Conservation (phyloP, 2,797 vertebrate genomes). For the Lacerta bilineata region DNA sequence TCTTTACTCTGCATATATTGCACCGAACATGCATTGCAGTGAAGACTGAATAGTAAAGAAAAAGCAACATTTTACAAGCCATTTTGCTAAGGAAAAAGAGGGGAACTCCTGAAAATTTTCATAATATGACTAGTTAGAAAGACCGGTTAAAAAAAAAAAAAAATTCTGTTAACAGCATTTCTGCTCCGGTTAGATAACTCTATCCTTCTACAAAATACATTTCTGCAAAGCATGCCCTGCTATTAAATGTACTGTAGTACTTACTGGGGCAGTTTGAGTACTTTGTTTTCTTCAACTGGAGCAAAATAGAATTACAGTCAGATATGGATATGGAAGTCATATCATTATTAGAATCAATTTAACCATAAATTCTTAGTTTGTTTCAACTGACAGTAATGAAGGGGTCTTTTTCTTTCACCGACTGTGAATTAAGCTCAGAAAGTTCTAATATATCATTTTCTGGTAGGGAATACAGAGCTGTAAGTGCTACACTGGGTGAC, state of each 20-base stretch:
- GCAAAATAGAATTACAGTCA: background rate
- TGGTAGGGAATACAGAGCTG: background rate
- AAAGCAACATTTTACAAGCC: background rate
- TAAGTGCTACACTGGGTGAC: conserved; percentile 10
- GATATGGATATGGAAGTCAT: background rate
- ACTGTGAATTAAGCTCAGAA: conserved; percentile 5
- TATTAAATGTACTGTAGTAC: background rate
- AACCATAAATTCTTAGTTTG: background rate
- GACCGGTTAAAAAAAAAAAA: background rate
- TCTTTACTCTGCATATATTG: background rate
- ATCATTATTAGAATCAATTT: conserved; percentile 6
- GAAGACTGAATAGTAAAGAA: background rate
- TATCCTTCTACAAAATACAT: background rate
- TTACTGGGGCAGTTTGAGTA: background rate
- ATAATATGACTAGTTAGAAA: background rate
- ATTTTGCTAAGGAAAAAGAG: background rate
- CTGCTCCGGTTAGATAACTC: background rate
- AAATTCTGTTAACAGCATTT: background rate
- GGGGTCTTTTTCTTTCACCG: background rate
- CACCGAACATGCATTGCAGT: background rate
- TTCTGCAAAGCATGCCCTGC: background rate
- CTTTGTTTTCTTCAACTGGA: background rate
- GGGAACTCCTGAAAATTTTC: background rate
- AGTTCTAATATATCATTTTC: conserved; percentile 19
- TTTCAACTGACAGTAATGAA: conserved; percentile 20